Base-by-base conservation (phyloP, 2,797 vertebrate genomes). In the Percopsis omiscomaycus region DNA sequence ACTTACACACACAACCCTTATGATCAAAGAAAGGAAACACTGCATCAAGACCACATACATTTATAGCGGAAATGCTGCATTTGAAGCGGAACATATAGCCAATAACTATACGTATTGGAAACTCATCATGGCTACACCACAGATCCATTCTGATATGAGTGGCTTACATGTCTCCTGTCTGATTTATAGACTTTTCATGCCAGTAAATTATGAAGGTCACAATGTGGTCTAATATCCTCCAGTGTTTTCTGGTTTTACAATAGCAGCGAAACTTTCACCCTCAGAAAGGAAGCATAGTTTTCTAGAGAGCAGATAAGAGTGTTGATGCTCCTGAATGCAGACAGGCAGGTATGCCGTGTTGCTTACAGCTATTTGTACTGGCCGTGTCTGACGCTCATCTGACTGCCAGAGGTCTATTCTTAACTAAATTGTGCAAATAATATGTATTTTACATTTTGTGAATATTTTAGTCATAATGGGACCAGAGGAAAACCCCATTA, bases 291-390 rank as follows among this genome's bases (percentile, higher is more conserved):
- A 61, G 37, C 68, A 66, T 70, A 73, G 68, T 62, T 77, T 82
- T 77, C 71, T 66, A 79, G 66, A 74, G 55, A 59, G 3, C 48
- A 82, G 80, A 86, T 86, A 85, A 86, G 56, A 50, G 61, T 13
- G 59, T 57, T 62, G 70, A 76, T 59, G 69, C 32, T 6, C 69
- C 44, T 92, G 89, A 93, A 92, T 93, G 90, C 78, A 59, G 89
- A 55, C 5, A 53, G 78, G 81, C 92, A 74, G 88, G 92, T 71
- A 10, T 56, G 30, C 53, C 2, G 0, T 48, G 51, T 56, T 59
- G 1, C 42, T 70, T 27, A 16, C 49, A 22, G 22, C 22, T 22
- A 22, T 22, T 16, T 53, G 29, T 69, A 6, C 37, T 4, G 37
- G 37, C 37, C 37, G 9, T 42, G 37, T 42, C 6, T 42, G 37